These are phyloP conservation scores for Alectura lathami DNA, from an alignment of 2,113 vertebrate species.

Conservation along the genomic window DNA sequence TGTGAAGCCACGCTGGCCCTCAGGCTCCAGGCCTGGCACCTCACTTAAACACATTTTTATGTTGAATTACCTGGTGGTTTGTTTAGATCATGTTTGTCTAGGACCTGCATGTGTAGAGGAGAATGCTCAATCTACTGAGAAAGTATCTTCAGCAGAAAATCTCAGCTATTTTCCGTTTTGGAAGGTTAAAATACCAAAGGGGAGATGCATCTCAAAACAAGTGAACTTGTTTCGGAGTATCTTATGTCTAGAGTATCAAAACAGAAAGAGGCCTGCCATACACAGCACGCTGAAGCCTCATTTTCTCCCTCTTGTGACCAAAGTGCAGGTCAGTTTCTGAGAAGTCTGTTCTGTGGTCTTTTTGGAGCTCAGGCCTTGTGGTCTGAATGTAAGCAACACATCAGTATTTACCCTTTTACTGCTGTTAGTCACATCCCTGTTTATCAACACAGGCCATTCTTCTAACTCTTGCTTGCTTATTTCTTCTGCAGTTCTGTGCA, in stretches of 20 bases:
- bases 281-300: background rate
- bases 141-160: background rate
- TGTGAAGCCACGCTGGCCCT: background rate
- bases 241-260: background rate
- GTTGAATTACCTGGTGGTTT: background rate
- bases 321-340: background rate
- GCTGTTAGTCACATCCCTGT: background rate
- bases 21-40: fast-evolving
- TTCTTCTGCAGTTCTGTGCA: background rate
- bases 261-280: fast-evolving
- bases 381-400: background rate
- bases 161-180: background rate
- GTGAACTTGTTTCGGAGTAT: background rate
- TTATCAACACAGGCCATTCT: background rate
- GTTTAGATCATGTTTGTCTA: background rate
- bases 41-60: background rate
- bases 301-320: background rate
- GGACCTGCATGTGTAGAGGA: background rate
- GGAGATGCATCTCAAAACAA: background rate
- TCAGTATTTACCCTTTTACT: background rate
- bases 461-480: background rate
- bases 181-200: background rate
- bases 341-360: background rate
- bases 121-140: fast-evolving
- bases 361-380: background rate